A percentile compares a stretch with the other conserved stretches of the same genome.
Evolutionary conservation across 2,113 vertebrate species (phyloP).

Genomic region (Psettodes erumei): DNA sequence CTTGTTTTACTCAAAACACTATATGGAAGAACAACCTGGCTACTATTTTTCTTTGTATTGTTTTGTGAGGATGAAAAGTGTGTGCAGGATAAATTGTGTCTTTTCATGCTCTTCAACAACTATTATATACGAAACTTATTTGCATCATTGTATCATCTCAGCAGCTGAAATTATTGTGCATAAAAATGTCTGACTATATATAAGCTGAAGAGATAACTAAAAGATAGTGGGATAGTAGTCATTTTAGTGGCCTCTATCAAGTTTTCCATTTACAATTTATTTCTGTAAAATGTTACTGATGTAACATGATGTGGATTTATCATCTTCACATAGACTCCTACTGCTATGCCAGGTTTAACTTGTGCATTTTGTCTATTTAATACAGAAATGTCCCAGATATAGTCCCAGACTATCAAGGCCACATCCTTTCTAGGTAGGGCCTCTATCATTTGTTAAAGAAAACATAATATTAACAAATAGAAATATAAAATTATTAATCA

Average conservation of each 20-base stretch:
- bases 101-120: background rate
- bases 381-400: background rate
- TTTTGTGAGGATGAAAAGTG: background rate
- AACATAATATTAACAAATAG: background rate
- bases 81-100: background rate
- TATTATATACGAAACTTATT: background rate
- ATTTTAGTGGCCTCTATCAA: background rate
- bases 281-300: background rate
- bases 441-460: background rate
- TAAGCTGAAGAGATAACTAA: background rate
- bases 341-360: background rate
- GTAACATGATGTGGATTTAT: background rate
- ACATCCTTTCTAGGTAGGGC: background rate
- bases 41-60: background rate
- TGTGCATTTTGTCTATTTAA: background rate
- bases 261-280: background rate
- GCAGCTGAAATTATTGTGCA: background rate
- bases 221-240: background rate
- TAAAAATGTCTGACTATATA: background rate
- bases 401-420: background rate
- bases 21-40: background rate
- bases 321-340: background rate
- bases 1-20: background rate
- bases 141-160: background rate
- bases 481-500: background rate